Percentiles rank a stretch among this genome's conserved stretches.
Conservation (phyloP, 2,797 vertebrate species). For the Mus minutoides region DNA sequence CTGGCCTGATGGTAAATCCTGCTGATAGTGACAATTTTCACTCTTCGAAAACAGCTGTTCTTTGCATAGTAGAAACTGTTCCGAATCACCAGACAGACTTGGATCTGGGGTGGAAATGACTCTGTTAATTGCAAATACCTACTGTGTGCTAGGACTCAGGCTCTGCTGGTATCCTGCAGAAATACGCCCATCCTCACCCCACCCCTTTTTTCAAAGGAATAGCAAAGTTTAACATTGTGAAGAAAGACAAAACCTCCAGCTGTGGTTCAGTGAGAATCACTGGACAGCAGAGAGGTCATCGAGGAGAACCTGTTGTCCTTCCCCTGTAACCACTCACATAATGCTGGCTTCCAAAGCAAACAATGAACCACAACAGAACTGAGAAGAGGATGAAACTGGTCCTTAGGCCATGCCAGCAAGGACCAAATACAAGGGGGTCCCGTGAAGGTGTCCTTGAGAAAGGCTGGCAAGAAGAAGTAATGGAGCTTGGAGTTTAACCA, state of each 20-base stretch:
- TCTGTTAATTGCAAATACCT: neutral
- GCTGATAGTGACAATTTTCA: neutral
- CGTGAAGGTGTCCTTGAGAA: neutral
- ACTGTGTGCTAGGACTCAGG: neutral
- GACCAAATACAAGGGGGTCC: neutral
- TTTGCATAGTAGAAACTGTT: neutral
- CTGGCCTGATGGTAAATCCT: neutral
- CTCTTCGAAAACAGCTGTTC: neutral
- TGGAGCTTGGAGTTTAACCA: neutral
- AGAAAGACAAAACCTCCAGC: neutral
- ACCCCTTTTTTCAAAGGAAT: neutral
- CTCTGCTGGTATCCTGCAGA: neutral
- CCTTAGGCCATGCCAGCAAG: neutral
- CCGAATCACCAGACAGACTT: slow-evolving; percentile 42
- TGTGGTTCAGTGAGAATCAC: neutral
- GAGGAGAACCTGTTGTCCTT: neutral
- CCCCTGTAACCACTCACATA: neutral
- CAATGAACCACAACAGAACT: neutral
- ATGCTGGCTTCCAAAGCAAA: neutral
- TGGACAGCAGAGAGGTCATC: neutral
- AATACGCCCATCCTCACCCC: neutral
- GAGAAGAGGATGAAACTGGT: neutral
- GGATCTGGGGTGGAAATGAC: neutral
- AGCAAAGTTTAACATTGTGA: neutral
- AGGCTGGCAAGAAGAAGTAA: fast-evolving